Evolutionary conservation across 2,888 invertebrate species (phyloP), one percentile per base, ranked within the genome.

Genomic region (Aethes cnicana): DNA sequence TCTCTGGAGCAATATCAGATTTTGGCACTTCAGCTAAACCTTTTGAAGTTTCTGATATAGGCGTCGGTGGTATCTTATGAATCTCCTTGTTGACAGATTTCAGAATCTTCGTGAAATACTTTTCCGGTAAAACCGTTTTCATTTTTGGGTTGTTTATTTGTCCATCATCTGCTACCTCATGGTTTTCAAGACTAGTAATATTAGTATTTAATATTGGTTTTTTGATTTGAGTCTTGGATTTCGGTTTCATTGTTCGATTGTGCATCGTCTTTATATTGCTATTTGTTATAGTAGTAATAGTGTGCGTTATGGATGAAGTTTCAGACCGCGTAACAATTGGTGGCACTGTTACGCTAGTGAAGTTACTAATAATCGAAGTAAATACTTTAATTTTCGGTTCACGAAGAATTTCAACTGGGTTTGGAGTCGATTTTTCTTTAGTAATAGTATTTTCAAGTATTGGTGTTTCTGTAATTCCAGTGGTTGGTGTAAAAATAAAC

Each of bases 51-150:
- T 90, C 90, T 7, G 90, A 90, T 59, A 90, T 82, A 16, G 90
- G 90, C 1, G 78, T 77, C 1, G 78, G 62, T 8, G 90, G 90
- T 64, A 87, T 75, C 72, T 89, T 87, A 49, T 90, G 89, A 55
- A 90, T 90, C 70, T 90, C 90, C 63, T 86, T 89, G 57, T 90
- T 90, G 26, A 90, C 84, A 0, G 90, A 90, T 62, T 90, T 90
- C 32, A 88, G 63, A 17, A 74, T 62, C 68, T 86, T 86, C 1
- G 68, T 48, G 30, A 63, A 58, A 47, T 71, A 68, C 59, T 81
- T 84, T 30, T 81, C 75, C 3, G 66, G 53, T 2, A 56, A 41
- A 9, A 61, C 35, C 11, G 57, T 55, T 68, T 79, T 82, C 49
- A 70, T 68, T 64, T 77, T 82, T 3, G 80, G 80, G 60, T 81